These are phyloP conservation scores for Biston betularia DNA, from an alignment of 2,888 invertebrate species.

Conservation along the genomic window DNA sequence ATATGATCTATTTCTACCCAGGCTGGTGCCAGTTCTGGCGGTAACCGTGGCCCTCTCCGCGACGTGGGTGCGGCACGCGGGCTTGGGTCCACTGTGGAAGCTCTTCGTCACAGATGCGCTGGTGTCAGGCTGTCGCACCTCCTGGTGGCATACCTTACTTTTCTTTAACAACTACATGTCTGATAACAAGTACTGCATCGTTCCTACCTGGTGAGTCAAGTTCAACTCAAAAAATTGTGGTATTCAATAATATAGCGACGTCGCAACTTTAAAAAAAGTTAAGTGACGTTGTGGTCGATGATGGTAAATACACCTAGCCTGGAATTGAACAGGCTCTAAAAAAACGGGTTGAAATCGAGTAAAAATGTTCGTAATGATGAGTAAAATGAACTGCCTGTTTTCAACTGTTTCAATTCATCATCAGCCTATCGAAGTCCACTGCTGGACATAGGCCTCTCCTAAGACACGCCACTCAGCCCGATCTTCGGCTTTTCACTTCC, in stretches of 20 bases:
- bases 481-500: too few relatives aligned
- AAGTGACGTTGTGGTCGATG: too few relatives aligned
- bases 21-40: slow-evolving; percentile 7
- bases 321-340: too few relatives aligned
- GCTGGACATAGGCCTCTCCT: too few relatives aligned
- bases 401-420: too few relatives aligned
- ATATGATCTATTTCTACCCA: not conserved
- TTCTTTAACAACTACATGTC: slow-evolving; percentile 64
- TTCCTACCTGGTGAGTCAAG: slow-evolving; percentile 32
- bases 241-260: not conserved
- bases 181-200: slow-evolving; percentile 55
- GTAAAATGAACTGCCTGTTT: too few relatives aligned
- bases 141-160: slow-evolving; percentile 71
- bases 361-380: not conserved
- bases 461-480: too few relatives aligned
- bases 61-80: slow-evolving; percentile 56
- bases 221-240: too few relatives aligned
- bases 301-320: too few relatives aligned
- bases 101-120: slow-evolving; percentile 50
- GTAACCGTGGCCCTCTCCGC: not conserved
- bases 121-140: slow-evolving; percentile 58
- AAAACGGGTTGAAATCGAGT: too few relatives aligned
- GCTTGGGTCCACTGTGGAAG: slow-evolving; percentile 70
- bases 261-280: too few relatives aligned
- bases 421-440: too few relatives aligned